A percentile compares a stretch with the other conserved stretches of the same genome.
These are phyloP conservation scores for Chamaetylas fuelleborni DNA, from an alignment of 2,113 vertebrate genomes.

Conservation along the genomic window DNA sequence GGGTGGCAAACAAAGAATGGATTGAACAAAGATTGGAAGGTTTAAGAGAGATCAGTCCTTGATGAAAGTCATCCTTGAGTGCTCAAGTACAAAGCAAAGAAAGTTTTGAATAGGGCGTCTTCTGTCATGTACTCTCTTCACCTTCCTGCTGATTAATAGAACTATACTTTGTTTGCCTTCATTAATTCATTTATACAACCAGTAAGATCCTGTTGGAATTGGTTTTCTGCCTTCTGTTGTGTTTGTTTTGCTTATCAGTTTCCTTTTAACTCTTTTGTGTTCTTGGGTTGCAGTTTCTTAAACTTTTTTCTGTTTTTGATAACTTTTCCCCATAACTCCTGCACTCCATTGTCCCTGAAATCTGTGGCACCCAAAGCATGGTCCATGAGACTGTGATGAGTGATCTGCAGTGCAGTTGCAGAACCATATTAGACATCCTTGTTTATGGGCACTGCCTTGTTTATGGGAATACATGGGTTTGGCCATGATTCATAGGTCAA, in stretches of 20 bases:
- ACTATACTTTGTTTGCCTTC: background rate
- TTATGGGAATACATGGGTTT: background rate
- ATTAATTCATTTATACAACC: slow-evolving; percentile 15
- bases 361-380: background rate
- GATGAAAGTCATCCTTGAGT: slow-evolving; percentile 26
- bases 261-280: background rate
- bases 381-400: background rate
- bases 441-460: background rate
- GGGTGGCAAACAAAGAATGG: background rate
- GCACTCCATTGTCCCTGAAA: background rate
- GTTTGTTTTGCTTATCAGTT: background rate
- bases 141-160: slow-evolving; percentile 25
- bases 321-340: background rate
- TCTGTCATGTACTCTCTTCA: background rate
- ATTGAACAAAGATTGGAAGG: background rate
- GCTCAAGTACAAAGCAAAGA: slow-evolving; percentile 34
- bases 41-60: slow-evolving; percentile 22
- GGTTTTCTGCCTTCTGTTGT: background rate
- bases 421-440: background rate
- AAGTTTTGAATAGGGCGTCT: slow-evolving; percentile 6
- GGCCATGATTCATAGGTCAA: background rate
- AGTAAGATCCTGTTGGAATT: background rate
- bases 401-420: background rate
- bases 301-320: background rate
- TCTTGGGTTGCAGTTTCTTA: background rate